Conservation (phyloP, 2,888 invertebrate species). For the Pachymerium ferrugineum region DNA sequence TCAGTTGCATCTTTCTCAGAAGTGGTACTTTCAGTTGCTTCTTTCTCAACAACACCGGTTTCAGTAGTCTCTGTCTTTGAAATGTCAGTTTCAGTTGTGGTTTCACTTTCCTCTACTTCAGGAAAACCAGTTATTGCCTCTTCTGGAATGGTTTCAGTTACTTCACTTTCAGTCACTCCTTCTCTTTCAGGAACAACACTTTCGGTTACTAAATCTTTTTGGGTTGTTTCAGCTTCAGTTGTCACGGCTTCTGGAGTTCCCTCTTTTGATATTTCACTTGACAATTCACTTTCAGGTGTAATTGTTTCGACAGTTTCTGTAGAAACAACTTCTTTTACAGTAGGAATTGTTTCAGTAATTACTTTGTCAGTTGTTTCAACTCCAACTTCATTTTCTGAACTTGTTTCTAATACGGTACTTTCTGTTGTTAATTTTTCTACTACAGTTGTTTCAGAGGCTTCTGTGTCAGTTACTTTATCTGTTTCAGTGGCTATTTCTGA, state of each 20-base stretch:
- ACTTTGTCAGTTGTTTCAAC: background rate
- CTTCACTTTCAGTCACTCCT: no score
- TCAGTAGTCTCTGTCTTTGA: background rate
- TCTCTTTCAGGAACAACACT: background rate
- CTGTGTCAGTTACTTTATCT: background rate
- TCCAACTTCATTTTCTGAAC: background rate
- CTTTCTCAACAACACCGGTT: background rate
- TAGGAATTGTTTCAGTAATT: background rate
- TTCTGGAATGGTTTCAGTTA: background rate
- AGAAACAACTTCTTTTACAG: background rate
- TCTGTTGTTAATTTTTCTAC: background rate
- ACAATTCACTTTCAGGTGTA: background rate
- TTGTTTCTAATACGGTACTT: background rate
- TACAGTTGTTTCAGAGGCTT: background rate
- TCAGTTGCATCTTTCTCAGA: background rate
- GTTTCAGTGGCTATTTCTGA: background rate
- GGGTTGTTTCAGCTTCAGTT: constrained; percentile 29
- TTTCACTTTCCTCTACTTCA: constrained; percentile 8
- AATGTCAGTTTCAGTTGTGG: constrained; percentile 11
- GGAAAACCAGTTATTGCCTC: background rate
- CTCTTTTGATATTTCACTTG: constrained; percentile 32
- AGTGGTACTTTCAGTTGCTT: background rate
- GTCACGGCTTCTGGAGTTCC: constrained; percentile 25
- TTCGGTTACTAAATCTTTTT: constrained; percentile 22
- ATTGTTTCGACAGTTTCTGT: background rate